These are phyloP conservation scores for Andrena haemorrhoa DNA, from an alignment of 2,888 invertebrate species.

Conservation along the genomic window DNA sequence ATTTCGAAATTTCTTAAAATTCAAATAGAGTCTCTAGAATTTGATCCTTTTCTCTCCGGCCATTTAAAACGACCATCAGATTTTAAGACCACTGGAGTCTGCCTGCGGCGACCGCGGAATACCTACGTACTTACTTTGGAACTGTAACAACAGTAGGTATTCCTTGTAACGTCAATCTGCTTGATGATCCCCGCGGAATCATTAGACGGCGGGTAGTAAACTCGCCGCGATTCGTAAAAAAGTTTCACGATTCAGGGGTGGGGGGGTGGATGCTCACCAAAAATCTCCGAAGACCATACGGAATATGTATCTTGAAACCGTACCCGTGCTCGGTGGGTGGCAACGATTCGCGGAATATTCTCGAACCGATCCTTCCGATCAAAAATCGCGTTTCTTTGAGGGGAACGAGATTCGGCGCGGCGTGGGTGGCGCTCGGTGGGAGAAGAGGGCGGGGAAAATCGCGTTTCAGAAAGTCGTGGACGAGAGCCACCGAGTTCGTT, in stretches of 20 bases:
- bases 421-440: not conserved
- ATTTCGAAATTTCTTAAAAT: not conserved
- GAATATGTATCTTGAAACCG: too few species aligned
- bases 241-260: too few species aligned
- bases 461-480: slow-evolving; percentile 20
- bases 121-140: not conserved
- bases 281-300: too few species aligned
- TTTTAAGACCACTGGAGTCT: not conserved
- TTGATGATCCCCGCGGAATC: too few species aligned
- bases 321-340: too few species aligned
- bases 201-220: too few species aligned
- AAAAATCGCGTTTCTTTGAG: not conserved
- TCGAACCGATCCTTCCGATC: not conserved
- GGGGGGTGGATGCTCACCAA: too few species aligned
- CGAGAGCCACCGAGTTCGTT: slow-evolving; percentile 75
- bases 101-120: not conserved
- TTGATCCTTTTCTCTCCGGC: not conserved
- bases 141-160: not conserved
- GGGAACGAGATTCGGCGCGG: not conserved
- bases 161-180: too few species aligned
- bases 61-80: not conserved
- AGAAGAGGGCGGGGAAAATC: not conserved
- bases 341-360: too few species aligned
- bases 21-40: not conserved
- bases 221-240: too few species aligned